Conservation (phyloP, 23 tunicate genomes). For the Botrylloides violaceus region DNA sequence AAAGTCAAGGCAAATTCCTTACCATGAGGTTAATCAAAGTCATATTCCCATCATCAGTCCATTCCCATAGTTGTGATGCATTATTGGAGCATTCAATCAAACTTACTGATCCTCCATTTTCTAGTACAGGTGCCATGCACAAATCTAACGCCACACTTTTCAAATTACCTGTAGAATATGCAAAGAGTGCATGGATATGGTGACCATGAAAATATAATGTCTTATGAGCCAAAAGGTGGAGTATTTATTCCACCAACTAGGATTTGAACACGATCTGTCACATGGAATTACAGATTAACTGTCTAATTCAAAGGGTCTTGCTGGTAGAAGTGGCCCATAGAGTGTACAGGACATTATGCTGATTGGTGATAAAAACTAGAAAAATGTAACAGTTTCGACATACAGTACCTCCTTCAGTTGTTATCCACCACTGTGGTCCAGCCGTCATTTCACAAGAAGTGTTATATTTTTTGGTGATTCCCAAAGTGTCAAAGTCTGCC, state of each 20-base stretch:
- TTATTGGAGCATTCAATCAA: background rate
- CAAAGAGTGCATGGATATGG: too few species aligned
- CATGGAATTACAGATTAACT: too few species aligned
- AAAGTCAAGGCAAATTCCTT: too few species aligned
- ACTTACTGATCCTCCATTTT: background rate
- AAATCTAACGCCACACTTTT: background rate
- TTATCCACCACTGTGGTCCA: slow-evolving; percentile 34
- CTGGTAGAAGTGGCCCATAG: too few species aligned
- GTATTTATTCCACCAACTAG: too few species aligned
- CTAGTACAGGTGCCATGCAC: background rate
- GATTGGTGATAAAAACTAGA: too few species aligned
- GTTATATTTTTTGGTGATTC: slow-evolving; percentile 34
- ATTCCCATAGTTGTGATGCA: background rate
- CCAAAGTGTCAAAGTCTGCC: slow-evolving; percentile 26
- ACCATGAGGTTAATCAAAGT: background rate
- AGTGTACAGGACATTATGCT: too few species aligned
- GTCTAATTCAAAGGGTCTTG: too few species aligned
- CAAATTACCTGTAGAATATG: background rate
- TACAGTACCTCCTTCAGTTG: slow-evolving; percentile 1
- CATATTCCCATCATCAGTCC: background rate
- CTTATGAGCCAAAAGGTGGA: too few species aligned
- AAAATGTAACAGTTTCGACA: too few species aligned
- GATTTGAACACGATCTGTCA: too few species aligned
- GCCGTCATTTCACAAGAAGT: slow-evolving; percentile 13
- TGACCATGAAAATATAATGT: too few species aligned